Percentiles rank a stretch among this genome's conserved stretches.
phyloP scores from a whole-genome alignment of 2,797 vertebrate genomes.

The Geotrypetes seraphini region DNA sequence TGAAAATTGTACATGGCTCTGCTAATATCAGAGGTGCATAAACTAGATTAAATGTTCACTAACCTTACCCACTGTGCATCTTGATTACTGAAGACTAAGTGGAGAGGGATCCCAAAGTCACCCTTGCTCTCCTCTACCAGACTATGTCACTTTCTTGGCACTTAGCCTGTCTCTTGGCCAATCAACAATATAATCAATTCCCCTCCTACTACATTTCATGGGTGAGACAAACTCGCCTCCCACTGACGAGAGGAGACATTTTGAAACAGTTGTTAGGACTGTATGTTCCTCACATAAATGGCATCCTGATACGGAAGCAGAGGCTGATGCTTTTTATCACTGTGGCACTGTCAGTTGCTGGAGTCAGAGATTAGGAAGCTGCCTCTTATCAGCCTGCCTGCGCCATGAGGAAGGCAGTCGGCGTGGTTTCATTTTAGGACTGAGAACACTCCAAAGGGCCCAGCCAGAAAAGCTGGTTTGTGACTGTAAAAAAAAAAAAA shows the following conservation, averaged over 20 bases:
- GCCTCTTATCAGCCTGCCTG: constrained; percentile 4
- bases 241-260: neutral
- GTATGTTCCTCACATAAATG: neutral
- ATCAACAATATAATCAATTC: neutral
- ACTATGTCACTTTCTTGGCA: neutral
- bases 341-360: neutral
- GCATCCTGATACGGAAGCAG: fast-evolving
- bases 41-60: too few relatives aligned
- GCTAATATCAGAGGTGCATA: too few relatives aligned
- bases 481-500: too few relatives aligned
- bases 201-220: too few relatives aligned
- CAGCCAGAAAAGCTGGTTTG: neutral
- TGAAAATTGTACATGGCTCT: too few relatives aligned
- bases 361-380: constrained; percentile 28
- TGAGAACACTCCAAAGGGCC: too few relatives aligned
- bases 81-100: too few relatives aligned
- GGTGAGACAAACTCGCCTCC: too few relatives aligned
- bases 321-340: constrained; percentile 11
- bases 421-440: neutral
- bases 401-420: neutral
- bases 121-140: neutral
- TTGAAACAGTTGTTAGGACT: neutral
- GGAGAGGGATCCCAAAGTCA: too few relatives aligned
- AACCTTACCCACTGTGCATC: too few relatives aligned
- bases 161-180: too few relatives aligned